Evolutionary conservation across 2,888 invertebrate species (phyloP), one percentile per base, ranked within the genome.

Genomic region (Vanessa cardui): DNA sequence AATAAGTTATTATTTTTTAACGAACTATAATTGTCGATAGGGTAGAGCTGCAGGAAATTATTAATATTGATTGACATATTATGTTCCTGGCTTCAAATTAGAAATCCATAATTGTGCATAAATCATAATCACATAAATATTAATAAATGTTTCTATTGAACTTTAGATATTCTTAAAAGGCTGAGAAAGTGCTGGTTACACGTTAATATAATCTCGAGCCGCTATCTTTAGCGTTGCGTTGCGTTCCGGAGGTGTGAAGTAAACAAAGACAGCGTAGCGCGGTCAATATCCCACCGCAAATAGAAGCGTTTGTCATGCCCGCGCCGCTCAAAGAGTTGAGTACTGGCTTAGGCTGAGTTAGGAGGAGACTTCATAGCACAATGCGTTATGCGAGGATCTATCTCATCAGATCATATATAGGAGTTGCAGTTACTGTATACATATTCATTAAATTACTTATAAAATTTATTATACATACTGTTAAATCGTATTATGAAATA

Each of bases 211-310:
- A 56, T 56, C 56, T n/a, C n/a, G n/a, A 16, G 47, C 18, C 69
- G 78, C 88, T 88, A 89, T 87, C 80, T 88, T 86, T 87, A 88
- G 86, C 80, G 77, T 77, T 78, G 78, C 76, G 79, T 80, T 80
- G 78, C 76, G 79, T 80, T 80, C 76, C 80, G 78, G 79, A 78
- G 83, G 77, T 84, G 83, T 80, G 82, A 83, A 77, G 89, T 90
- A 90, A 91, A 91, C 90, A 90, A 83, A 77, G 79, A 76, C 78
- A 46, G 62, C n/a, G 54, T 6, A 20, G 39, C 76, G 85, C 88
- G 88, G 90, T 89, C 89, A 89, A 89, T 86, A 90, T 88, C 85
- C 84, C 79, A 84, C 89, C 87, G 82, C 88, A 89, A 89, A 88
- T 89, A 87, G 86, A 86, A 20, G 50, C 77, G 65, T 70, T 68